Percentiles rank a stretch among this genome's conserved stretches.
These are phyloP conservation scores for Tauraco hartlaubi DNA, from an alignment of 2,797 vertebrate species.

Conservation along the genomic window DNA sequence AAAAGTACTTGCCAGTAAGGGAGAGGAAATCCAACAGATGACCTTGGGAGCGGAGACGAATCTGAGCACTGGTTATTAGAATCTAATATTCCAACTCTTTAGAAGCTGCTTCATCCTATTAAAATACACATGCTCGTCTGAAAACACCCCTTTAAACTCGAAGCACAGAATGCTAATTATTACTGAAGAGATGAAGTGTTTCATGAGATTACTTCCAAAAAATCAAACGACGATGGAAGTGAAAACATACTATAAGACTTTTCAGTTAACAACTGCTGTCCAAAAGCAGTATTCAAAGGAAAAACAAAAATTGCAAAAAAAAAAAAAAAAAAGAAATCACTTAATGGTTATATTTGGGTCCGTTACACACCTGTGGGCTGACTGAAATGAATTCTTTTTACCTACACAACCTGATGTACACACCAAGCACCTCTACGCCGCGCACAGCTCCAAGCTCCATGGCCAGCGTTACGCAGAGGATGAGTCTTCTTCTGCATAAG, in stretches of 20 bases:
- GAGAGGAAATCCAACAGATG: background rate
- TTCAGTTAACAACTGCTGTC: background rate
- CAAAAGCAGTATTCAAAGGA: background rate
- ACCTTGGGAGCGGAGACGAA: background rate
- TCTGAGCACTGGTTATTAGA: background rate
- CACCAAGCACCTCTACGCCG: background rate
- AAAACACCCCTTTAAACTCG: background rate
- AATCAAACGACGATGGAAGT: background rate
- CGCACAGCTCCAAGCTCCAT: accelerated
- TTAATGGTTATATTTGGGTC: background rate
- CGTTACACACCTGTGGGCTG: too few relatives aligned
- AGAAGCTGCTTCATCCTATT: background rate
- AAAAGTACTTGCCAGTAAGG: background rate
- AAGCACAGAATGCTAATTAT: background rate
- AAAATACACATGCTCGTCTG: background rate
- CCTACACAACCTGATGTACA: background rate
- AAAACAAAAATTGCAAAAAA: background rate
- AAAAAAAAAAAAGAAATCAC: background rate
- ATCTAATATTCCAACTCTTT: background rate
- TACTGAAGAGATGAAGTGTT: background rate
- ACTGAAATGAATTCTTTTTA: background rate
- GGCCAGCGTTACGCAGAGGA: background rate
- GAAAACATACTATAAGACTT: background rate
- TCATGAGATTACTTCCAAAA: background rate
- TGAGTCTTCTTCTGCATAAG: background rate